Conservation (phyloP, 1,140 invertebrate species). For the Chlorops oryzae region DNA sequence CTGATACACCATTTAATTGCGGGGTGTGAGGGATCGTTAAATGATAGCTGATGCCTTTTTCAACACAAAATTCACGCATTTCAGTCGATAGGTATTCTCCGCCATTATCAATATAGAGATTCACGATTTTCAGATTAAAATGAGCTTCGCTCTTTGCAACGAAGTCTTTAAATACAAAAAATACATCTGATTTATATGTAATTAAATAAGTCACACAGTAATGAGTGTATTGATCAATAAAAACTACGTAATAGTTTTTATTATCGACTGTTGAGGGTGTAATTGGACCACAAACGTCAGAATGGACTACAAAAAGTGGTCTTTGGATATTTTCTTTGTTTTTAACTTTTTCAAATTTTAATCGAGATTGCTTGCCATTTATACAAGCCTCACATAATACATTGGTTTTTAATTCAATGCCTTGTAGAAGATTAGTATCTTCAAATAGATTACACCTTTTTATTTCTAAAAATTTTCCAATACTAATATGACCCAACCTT, state of each 20-base stretch:
- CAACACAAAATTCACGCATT: slow-evolving; percentile 42
- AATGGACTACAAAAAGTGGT: slow-evolving; percentile 46
- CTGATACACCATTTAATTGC: slow-evolving; percentile 51
- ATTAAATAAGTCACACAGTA: slow-evolving; percentile 28
- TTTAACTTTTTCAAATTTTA: slow-evolving; percentile 41
- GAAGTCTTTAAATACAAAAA: slow-evolving; percentile 41
- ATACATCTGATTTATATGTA: slow-evolving; percentile 35
- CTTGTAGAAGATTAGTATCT: slow-evolving; percentile 29
- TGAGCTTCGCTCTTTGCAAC: slow-evolving; percentile 36
- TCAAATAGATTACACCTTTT: slow-evolving; percentile 35
- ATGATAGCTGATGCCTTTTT: slow-evolving; percentile 49
- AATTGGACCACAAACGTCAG: slow-evolving; percentile 49
- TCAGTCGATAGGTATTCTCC: slow-evolving; percentile 15
- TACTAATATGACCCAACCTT: slow-evolving; percentile 40
- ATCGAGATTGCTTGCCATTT: slow-evolving; percentile 46
- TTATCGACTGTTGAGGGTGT: slow-evolving; percentile 34
- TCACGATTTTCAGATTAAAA: slow-evolving; percentile 42
- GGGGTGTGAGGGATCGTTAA: slow-evolving; percentile 48
- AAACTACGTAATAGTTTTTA: slow-evolving; percentile 28
- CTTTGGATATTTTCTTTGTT: slow-evolving; percentile 33
- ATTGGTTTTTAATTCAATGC: slow-evolving; percentile 23
- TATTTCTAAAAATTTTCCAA: slow-evolving; percentile 34
- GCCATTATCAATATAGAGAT: slow-evolving; percentile 27
- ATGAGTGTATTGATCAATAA: slow-evolving; percentile 17
- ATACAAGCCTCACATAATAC: slow-evolving; percentile 49